Conservation (phyloP, 2,797 vertebrate genomes). For the Urosaurus nigricauda region DNA sequence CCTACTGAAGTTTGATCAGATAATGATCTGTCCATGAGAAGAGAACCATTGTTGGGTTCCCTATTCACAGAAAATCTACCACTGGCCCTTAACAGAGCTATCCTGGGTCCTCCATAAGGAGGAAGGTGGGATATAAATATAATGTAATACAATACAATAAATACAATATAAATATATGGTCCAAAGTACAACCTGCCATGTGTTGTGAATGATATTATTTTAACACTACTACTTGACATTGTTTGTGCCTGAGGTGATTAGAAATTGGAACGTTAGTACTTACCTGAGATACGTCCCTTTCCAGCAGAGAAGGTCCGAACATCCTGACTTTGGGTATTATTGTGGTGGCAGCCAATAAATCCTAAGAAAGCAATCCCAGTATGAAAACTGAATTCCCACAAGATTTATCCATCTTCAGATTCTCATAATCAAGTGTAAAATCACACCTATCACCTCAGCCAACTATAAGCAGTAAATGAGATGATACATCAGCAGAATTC, state of each 20-base stretch:
- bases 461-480: neutral
- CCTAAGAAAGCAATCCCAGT: neutral
- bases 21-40: neutral
- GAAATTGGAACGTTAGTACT: too few relatives aligned
- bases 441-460: neutral
- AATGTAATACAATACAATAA: too few relatives aligned
- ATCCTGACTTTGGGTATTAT: too few relatives aligned
- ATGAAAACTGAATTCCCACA: neutral
- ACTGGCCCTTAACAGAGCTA: neutral
- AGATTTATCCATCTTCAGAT: neutral
- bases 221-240: neutral
- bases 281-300: too few relatives aligned
- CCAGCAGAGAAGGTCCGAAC: too few relatives aligned
- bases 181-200: neutral
- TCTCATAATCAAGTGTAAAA: neutral
- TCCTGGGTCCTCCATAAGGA: too few relatives aligned
- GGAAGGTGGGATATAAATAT: too few relatives aligned
- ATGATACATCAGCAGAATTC: neutral
- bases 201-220: too few relatives aligned
- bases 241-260: neutral
- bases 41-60: neutral
- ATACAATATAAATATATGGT: neutral
- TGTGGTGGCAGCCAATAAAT: neutral
- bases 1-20: neutral
- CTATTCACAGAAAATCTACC: neutral